Evolutionary conservation across 2,888 invertebrate genomes (phyloP), one percentile per base, ranked within the genome.

Genomic region (Diarsia dahlii): DNA sequence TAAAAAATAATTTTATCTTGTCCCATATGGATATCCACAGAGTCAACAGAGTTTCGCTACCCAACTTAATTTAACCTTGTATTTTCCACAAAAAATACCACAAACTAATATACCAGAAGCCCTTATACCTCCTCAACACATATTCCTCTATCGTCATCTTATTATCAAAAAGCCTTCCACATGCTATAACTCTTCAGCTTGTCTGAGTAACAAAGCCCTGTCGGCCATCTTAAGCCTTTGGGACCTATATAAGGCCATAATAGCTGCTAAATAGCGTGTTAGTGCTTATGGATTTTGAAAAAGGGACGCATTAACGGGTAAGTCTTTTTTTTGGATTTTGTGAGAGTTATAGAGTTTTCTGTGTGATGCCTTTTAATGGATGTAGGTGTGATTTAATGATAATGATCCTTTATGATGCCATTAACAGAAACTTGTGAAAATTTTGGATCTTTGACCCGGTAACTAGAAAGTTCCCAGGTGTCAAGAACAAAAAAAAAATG

Each of bases 201-300:
- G 78, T 78, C 80, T 66, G 64, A 54, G 50, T 74, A 77, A 80
- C 80, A 48, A 66, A 76, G 71, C 69, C 56, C 68, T 60, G 62
- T 70, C 71, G 54, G 60, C 76, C 78, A 60, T 82, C 74, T 71
- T 81, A 84, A 84, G 76, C 82, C 85, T 62, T 46, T n/a, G 87
- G 85, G 82, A 82, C 73, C 84, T 79, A 84, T 85, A 81, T 68
- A 65, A 66, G 62, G 66, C 54, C 58, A 63, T 87, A 79, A 87
- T 72, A 84, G 56, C 71, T 67, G 68, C 80, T 87, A 87, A 87
- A 80, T 78, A 85, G 65, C 48, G 75, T 64, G 69, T 68, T 75
- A 84, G 70, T 71, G 62, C 73, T 74, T 77, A 76, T 67, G 56
- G 79, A 79, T 76, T 70, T 78, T 73, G 50, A 75, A 79, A 84